These are phyloP conservation scores for Ophion ellenae DNA, from an alignment of 2,888 invertebrate genomes.

Conservation along the genomic window DNA sequence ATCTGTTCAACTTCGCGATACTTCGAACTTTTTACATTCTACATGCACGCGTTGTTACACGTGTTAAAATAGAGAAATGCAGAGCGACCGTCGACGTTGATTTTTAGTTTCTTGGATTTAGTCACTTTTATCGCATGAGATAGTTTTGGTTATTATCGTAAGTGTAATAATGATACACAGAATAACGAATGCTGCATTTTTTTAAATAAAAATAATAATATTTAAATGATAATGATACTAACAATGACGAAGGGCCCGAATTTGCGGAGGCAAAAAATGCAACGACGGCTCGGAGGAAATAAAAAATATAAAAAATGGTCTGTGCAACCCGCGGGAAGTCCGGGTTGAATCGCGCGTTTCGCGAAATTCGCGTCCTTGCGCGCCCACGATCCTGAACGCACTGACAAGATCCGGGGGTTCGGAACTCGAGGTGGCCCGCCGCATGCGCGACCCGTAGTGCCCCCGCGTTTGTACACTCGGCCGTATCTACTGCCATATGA, in stretches of 20 bases:
- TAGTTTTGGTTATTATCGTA: background rate
- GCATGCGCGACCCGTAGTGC: slow-evolving; percentile 74
- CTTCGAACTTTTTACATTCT: background rate
- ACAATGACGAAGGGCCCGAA: background rate
- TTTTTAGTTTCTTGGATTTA: background rate
- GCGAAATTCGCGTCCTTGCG: slow-evolving; percentile 70
- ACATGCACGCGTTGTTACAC: background rate
- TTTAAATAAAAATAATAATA: background rate
- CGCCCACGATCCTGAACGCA: slow-evolving; percentile 79
- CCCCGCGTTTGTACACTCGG: slow-evolving; percentile 47
- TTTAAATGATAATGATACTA: background rate
- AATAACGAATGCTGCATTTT: background rate
- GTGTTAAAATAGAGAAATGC: background rate
- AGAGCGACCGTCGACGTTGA: background rate
- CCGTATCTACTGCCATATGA: slow-evolving; percentile 46
- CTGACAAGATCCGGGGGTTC: slow-evolving; percentile 79
- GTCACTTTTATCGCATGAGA: background rate
- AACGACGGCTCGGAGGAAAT: too few relatives aligned
- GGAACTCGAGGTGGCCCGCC: slow-evolving; percentile 72
- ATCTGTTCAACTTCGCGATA: background rate
- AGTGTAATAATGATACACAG: background rate
- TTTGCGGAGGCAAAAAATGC: background rate
- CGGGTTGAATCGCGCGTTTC: slow-evolving; percentile 7
- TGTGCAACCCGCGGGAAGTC: background rate
- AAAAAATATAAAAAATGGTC: too few relatives aligned